A percentile compares a stretch with the other conserved stretches of the same genome.
Conservation (phyloP, 2,888 invertebrate species). For the Phengaris alcon region DNA sequence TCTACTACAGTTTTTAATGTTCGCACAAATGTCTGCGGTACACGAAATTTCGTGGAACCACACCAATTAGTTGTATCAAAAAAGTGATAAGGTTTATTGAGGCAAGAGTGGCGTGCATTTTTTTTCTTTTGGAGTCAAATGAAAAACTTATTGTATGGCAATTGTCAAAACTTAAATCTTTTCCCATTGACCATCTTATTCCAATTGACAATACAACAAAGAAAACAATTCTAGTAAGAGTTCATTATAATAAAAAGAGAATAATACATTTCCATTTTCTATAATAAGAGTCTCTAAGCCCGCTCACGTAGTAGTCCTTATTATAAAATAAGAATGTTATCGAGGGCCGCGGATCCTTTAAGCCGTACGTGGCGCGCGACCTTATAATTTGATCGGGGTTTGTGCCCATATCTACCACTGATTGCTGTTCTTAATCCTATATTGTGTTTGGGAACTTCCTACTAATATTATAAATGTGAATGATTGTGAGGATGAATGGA, state of each 20-base stretch:
- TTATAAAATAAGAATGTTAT: conserved; percentile 27
- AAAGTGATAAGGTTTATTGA: no score
- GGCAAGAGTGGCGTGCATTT: no score
- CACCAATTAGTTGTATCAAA: no score
- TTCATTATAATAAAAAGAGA: conserved; percentile 5
- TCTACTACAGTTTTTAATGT: not conserved
- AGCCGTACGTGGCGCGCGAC: not conserved
- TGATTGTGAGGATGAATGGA: no score
- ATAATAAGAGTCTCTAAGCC: conserved; percentile 14
- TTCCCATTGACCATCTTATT: not conserved
- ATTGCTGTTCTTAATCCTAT: not conserved
- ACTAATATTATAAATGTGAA: no score
- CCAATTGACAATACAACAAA: not conserved
- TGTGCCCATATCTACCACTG: not conserved
- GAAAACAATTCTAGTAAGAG: not conserved
- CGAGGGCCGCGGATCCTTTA: conserved; percentile 8
- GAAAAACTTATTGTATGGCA: no score
- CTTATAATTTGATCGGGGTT: not conserved
- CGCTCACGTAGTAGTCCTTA: conserved; percentile 25
- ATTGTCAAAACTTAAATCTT: no score
- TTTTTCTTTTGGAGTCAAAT: no score
- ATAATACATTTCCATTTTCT: conserved; percentile 8
- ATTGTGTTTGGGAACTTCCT: not conserved
- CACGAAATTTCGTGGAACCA: not conserved
- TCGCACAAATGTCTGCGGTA: not conserved